These are phyloP conservation scores for Microctenopoma steveboyesi DNA, from an alignment of 2,797 vertebrate genomes.

Conservation along the genomic window DNA sequence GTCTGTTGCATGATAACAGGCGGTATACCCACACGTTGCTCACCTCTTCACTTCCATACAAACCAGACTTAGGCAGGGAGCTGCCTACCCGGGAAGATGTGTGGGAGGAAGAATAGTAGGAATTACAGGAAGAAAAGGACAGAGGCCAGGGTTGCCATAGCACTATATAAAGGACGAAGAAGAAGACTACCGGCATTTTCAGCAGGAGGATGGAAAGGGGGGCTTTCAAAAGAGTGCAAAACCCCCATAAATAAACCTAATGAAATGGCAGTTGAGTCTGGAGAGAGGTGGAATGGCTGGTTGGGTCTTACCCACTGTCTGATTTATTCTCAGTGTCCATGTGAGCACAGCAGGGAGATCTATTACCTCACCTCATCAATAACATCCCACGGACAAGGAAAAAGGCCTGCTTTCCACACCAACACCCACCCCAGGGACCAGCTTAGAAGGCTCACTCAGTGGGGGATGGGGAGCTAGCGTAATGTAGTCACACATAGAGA, in stretches of 20 bases:
- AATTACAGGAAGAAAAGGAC: conserved; percentile 56
- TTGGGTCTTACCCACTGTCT: conserved; percentile 81
- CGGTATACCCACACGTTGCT: conserved; percentile 21
- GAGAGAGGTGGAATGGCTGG: conserved; percentile 81
- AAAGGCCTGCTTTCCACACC: conserved; percentile 75
- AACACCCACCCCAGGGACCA: conserved; percentile 76
- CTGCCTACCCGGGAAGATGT: conserved; percentile 46
- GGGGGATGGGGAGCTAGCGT: conserved; percentile 61
- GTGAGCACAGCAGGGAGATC: conserved; percentile 81
- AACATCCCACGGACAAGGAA: conserved; percentile 76
- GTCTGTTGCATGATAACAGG: conserved; percentile 28
- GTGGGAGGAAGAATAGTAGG: conserved; percentile 42
- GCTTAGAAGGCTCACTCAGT: conserved; percentile 59
- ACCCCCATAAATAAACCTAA: conserved; percentile 87
- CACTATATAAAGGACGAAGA: conserved; percentile 55
- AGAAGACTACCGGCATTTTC: conserved; percentile 73
- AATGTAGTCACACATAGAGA: conserved; percentile 72
- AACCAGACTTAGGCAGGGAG: conserved; percentile 21
- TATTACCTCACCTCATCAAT: conserved; percentile 84
- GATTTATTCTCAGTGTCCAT: conserved; percentile 85
- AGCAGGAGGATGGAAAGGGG: conserved; percentile 64
- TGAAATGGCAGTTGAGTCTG: conserved; percentile 85
- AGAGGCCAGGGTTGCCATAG: conserved; percentile 67
- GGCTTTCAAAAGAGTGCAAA: conserved; percentile 74
- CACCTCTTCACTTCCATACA: conserved; percentile 34